Evolutionary conservation across 2,797 vertebrate species (phyloP).

Genomic region (Squalus acanthias): DNA sequence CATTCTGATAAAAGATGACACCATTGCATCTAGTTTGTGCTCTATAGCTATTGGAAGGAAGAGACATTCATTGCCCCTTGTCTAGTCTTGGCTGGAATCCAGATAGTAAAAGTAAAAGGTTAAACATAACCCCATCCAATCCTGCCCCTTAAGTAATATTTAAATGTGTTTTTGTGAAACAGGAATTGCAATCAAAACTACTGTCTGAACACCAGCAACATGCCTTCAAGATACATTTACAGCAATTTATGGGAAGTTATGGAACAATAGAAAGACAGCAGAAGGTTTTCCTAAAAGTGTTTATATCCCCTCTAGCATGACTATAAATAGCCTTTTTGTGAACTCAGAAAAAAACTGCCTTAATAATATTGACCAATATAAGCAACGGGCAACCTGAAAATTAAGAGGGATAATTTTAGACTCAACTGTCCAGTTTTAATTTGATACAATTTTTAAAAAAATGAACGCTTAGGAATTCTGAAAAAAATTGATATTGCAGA

Average conservation of each 20-base stretch:
- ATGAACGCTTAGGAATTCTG: neutral
- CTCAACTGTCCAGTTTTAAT: neutral
- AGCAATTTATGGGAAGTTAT: neutral
- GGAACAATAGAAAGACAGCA: neutral
- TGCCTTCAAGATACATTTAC: neutral
- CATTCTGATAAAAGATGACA: neutral
- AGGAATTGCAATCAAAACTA: neutral
- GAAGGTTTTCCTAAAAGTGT: neutral
- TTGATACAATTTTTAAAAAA: neutral
- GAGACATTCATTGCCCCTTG: neutral
- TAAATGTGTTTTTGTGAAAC: neutral
- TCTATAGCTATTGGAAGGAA: neutral
- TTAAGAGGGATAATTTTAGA: neutral
- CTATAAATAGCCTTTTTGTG: too few species aligned
- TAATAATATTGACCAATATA: neutral
- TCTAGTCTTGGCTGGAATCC: neutral
- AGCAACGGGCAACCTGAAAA: neutral
- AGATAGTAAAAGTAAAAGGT: neutral
- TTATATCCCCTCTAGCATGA: neutral
- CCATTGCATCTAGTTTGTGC: neutral
- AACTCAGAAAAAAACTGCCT: neutral
- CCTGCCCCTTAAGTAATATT: neutral
- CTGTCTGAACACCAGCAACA: neutral
- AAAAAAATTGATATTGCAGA: neutral
- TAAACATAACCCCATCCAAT: neutral